Evolutionary conservation across 1,140 invertebrate species (phyloP), one percentile per base, ranked within the genome.

Genomic region (Tetramorium alpestre): DNA sequence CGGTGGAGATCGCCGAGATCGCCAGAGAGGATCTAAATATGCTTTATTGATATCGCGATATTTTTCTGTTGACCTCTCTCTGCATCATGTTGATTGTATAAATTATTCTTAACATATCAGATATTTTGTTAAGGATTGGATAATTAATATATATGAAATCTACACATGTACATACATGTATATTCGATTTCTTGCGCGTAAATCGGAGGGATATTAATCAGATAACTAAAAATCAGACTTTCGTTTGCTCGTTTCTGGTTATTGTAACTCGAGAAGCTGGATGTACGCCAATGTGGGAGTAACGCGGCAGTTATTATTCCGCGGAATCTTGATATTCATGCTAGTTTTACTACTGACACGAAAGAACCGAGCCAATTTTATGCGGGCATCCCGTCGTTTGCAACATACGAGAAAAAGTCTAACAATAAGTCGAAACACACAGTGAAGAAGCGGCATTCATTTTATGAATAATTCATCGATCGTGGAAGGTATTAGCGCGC

Each of bases 391-490:
- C 89, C 58, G 85, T 87, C 86, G 91, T 89, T 87, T 86, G 86
- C 91, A 88, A 87, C 81, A 87, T 76, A 87, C 60, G 81, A 85
- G 73, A 80, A 90, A 88, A 87, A 91, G 73, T 67, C 87, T 80
- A 87, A 91, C 90, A 91, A 91, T 91, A 91, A 91, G 90, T 89
- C 90, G 90, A 91, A 91, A 91, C 88, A 88, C 88, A 88, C 60
- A 86, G 86, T 51, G 73, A 91, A 80, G 90, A 89, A 88, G 87
- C 86, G 82, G 90, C 73, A 87, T 76, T 77, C 67, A 76, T 91
- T 86, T 86, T 85, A 92, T 92, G 91, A 92, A 92, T 92, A 90
- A 91, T 92, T 91, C 91, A 92, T 90, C 56, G 86, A 88, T 89
- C 86, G 91, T 70, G 90, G 91, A 82, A 90, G 88, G 87, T 92